Base-by-base conservation (phyloP, 2,797 vertebrate species). In the Falco concolor region DNA sequence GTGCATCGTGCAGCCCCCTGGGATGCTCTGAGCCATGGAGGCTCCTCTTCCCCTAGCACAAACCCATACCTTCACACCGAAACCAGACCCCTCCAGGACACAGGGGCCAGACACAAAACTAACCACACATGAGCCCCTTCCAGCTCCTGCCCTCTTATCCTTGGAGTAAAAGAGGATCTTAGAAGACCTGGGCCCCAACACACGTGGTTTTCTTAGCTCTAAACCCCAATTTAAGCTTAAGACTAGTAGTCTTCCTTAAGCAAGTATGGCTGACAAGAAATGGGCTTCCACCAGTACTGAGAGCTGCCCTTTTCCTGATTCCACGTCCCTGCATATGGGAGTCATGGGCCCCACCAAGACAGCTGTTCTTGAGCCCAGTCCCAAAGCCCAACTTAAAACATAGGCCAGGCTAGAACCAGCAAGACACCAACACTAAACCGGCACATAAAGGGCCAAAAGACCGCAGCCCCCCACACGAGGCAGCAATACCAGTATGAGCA, bases 391-490 rank as follows among this genome's bases (percentile, higher is more conserved):
- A 5, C 44, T 30, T 59, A 30, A 81, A 70, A 60, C 2, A 5
- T 5, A 74, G 50, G 15, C 20, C 64, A 59, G 73, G 47, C 25
- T 6, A 88, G 42, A 61, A 70, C 9, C 7, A 28, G 19, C 25
- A 67, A 75, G 70, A 36, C n/a, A 21, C 21, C 22, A 63, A 50
- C 6, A 14, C 42, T 12, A 15, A 61, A 87, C 56, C 1, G 1
- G 24, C 56, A 24, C 22, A 44, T 15, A 45, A 40, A 22, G 10
- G n/a, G 45, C 16, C 63, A n/a, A 8, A 49, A 30, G 68, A 77
- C 19, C 13, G 5, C 40, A 69, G 42, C 19, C 14, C 9, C 11
- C n/a, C 63, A 4, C 10, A 3, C 9, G 2, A 2, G 2, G 5
- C 25, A 63, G 78, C 64, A 44, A 17, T 12, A 67, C 14, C 34